Base-by-base conservation (phyloP, 2,113 vertebrate genomes). In the Limanda limanda region DNA sequence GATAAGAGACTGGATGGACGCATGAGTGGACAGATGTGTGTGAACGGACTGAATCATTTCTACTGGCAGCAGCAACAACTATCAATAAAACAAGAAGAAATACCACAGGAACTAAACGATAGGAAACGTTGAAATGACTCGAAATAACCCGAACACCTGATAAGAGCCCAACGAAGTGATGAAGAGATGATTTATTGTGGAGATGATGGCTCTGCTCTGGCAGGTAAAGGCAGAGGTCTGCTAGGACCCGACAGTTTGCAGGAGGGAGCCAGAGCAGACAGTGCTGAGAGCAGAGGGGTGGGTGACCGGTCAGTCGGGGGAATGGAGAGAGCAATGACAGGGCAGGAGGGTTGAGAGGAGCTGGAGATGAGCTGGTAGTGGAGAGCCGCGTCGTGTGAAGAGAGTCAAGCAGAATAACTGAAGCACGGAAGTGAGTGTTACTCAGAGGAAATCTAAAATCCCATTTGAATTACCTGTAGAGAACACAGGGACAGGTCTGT, bases 1-100 rank as follows among this genome's bases (percentile, higher is more conserved):
- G 40, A 57, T 31, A 56, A 65, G 21, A 15, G 21, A 35, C 10
- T 71, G 59, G 52, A 37, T 65, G 68, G 48, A 73, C 23, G 51
- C 24, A 52, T 61, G n/a, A 59, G 18, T 35, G 45, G 25, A 58
- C 20, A 52, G 27, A 76, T 59, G 48, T 61, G 8, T n/a, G 6
- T 1, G 6, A 35, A 18, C 35, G 17, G 17, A 59, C 25, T 24
- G 9, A 23, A 24, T 10, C n/a, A 56, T 24, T 55, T 55, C 1
- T 3, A 56, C 8, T 24, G 21, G 55, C 4, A 15, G 15, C 23
- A 6, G 17, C 55, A 24, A 18, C 14, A 24, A 57, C 40, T 11
- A 42, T 42, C 40, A 42, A 37, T 37, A 8, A 10, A 37, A 31
- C 31, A 31, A 5, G 31, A 31, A 31, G 5, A 6, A 31, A 31